Percentiles rank a stretch among this genome's conserved stretches.
These are phyloP conservation scores for Disparrhopalites patrizii DNA, from an alignment of 2,888 invertebrate genomes.

Conservation along the genomic window DNA sequence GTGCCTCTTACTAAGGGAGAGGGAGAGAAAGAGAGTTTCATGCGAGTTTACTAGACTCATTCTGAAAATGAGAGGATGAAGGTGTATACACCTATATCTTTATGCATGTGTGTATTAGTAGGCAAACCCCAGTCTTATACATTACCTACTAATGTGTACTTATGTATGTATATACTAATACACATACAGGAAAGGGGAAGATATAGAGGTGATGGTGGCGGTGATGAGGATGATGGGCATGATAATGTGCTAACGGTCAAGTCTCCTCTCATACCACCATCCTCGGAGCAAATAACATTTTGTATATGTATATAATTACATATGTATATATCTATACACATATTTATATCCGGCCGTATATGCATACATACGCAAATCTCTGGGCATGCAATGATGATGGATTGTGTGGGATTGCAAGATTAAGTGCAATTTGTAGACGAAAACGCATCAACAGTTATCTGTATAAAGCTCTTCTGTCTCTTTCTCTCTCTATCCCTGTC, in stretches of 20 bases:
- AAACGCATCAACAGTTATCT: conserved; percentile 19
- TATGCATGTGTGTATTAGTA: neutral
- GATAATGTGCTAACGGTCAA: neutral
- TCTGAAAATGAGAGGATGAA: no score
- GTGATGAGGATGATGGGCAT: neutral
- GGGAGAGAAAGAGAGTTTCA: neutral
- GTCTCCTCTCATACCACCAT: neutral
- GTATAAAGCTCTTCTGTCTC: neutral
- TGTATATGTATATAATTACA: neutral
- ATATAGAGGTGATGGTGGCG: no score
- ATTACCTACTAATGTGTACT: no score
- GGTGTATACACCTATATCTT: neutral
- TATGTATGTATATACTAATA: no score
- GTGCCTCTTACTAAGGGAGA: no score
- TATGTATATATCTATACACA: conserved; percentile 5
- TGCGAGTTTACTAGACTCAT: neutral
- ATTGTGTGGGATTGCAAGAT: neutral
- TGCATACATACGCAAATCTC: no score
- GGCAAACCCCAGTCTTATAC: no score
- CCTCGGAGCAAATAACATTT: no score
- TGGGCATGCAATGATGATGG: no score
- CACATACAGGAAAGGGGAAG: no score
- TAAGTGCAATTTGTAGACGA: conserved; percentile 9
- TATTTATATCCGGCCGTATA: no score
- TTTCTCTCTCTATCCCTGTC: no score